Evolutionary conservation across 2,888 invertebrate genomes (phyloP), one percentile per base, ranked within the genome.

Genomic region (Resseliella maxima): DNA sequence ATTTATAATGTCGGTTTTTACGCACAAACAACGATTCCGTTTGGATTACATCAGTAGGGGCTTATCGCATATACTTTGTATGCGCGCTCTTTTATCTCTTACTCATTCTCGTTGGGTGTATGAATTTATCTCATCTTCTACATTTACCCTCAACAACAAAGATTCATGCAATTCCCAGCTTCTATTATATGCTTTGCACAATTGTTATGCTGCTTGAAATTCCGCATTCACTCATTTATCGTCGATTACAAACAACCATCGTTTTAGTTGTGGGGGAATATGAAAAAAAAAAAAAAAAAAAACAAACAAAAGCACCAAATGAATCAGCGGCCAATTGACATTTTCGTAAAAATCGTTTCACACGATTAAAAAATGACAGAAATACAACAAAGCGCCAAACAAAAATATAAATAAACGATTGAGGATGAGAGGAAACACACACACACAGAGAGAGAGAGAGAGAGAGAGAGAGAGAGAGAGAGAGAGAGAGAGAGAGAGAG

Each of bases 21-120:
- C 72, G 31, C 72, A 72, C 72, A 72, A 72, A 72, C 72, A 72
- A 72, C 72, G 72, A 72, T 72, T 72, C 72, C 72, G 72, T 31
- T 72, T 72, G 72, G 72, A 72, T 72, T 72, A 72, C 72, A 72
- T 72, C 72, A 72, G 35, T n/a, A 5, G 24, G 12, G n/a, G 72
- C 72, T 72, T 72, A 72, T 72, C 72, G 72, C 31, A 1, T 18
- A 8, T n/a, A 31, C 31, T 31, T 72, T 35, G 72, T 72, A 31
- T 31, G 72, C 31, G 72, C 31, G 5, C 27, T n/a, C 31, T 72
- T 59, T 59, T 27, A 24, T 59, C 59, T 59, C 59, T 50, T 18
- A 41, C 41, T 41, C 41, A 41, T 41, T 41, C 41, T 41, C 12
- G 41, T 12, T 41, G 41, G 10, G 10, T 50, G 50, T 50, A n/a